These are phyloP conservation scores for Zaprionus lineosus DNA, from an alignment of 2,888 invertebrate genomes.

Conservation along the genomic window DNA sequence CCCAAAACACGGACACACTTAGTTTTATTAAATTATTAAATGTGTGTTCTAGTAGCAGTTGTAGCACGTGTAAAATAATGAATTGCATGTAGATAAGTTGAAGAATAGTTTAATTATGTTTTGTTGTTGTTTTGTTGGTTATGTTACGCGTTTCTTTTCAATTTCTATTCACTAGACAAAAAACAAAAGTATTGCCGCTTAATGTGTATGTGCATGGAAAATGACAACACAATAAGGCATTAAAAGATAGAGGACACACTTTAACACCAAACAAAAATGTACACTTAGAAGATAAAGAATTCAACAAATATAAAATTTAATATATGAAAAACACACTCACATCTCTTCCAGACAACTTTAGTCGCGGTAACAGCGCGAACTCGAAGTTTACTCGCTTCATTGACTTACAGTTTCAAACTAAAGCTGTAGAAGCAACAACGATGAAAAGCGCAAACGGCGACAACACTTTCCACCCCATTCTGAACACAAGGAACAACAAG, in stretches of 20 bases:
- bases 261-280: constrained; percentile 51
- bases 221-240: constrained; percentile 55
- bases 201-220: constrained; percentile 44
- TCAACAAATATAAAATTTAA: constrained; percentile 45
- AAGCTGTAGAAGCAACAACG: constrained; percentile 46
- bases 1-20: not conserved
- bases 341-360: constrained; percentile 83
- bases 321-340: constrained; percentile 78
- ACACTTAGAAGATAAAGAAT: constrained; percentile 46
- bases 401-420: constrained; percentile 82
- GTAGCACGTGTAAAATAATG: constrained; percentile 39
- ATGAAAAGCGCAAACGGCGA: constrained; percentile 34
- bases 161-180: constrained; percentile 21
- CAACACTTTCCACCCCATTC: constrained; percentile 65
- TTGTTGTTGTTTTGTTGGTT: constrained; percentile 45
- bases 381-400: constrained; percentile 82
- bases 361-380: constrained; percentile 83
- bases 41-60: constrained; percentile 4
- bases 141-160: constrained; percentile 27
- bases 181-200: constrained; percentile 47
- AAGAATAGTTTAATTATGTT: constrained; percentile 5
- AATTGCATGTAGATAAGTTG: constrained; percentile 8
- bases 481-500: constrained; percentile 36
- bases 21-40: not conserved
- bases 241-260: constrained; percentile 52